These are phyloP conservation scores for Centropristis striata DNA, from an alignment of 2,113 vertebrate species.

Conservation along the genomic window DNA sequence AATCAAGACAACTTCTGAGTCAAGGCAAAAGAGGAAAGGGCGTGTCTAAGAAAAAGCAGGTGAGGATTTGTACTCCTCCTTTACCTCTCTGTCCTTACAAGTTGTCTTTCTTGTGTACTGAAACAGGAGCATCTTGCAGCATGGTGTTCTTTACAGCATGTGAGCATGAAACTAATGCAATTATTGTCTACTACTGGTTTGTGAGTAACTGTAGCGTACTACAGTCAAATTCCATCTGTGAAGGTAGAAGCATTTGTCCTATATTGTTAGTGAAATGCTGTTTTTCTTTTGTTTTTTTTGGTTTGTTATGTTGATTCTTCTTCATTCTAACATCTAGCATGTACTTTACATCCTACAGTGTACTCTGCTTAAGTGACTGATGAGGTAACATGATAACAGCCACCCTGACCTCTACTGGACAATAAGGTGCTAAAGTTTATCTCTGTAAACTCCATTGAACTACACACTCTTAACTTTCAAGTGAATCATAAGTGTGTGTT, in stretches of 20 bases:
- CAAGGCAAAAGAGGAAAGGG: constrained; percentile 69
- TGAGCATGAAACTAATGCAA: constrained; percentile 10
- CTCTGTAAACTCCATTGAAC: constrained; percentile 71
- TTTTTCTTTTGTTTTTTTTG: constrained; percentile 38
- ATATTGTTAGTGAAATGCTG: not conserved
- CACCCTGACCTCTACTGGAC: constrained; percentile 65
- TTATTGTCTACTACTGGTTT: constrained; percentile 2
- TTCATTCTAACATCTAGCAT: constrained; percentile 42
- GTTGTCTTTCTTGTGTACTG: constrained; percentile 22
- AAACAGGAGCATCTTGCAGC: constrained; percentile 38
- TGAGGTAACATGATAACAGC: constrained; percentile 75
- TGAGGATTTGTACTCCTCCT: constrained; percentile 71
- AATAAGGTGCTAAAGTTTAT: constrained; percentile 82
- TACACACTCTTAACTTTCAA: constrained; percentile 62
- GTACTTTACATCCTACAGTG: constrained; percentile 49
- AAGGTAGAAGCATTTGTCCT: constrained; percentile 14
- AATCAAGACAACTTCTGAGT: constrained; percentile 65
- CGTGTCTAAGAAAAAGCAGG: constrained; percentile 59
- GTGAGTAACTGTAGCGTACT: constrained; percentile 22
- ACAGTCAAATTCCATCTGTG: constrained; percentile 16
- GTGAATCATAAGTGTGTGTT: constrained; percentile 48
- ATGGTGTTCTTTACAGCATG: constrained; percentile 60
- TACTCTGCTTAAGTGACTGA: constrained; percentile 64
- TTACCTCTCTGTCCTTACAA: constrained; percentile 50
- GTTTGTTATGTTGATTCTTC: constrained; percentile 44